phyloP scores from a whole-genome alignment of 2,113 vertebrate genomes.

The Triplophysa dalaica region DNA sequence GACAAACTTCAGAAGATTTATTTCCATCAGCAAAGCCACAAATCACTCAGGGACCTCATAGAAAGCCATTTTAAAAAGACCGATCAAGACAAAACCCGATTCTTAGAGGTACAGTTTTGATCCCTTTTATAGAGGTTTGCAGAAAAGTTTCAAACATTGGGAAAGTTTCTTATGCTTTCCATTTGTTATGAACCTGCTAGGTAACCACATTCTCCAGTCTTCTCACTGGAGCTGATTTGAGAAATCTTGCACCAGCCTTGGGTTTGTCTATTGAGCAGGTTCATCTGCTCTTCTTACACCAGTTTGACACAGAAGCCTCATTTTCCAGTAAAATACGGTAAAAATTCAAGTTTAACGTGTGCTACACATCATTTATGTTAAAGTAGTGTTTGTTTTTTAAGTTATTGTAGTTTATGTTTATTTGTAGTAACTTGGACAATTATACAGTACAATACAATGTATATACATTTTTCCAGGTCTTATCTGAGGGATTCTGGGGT shows the following conservation, averaged over 20 bases:
- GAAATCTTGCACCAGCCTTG: conserved; percentile 56
- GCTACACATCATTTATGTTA: not conserved
- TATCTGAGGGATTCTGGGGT: conserved; percentile 59
- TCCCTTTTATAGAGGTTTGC: not conserved
- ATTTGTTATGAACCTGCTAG: conserved; percentile 50
- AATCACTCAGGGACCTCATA: conserved; percentile 68
- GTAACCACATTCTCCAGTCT: conserved; percentile 76
- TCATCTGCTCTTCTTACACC: conserved; percentile 73
- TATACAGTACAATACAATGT: not conserved
- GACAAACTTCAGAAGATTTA: conserved; percentile 64
- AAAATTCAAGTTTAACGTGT: not conserved
- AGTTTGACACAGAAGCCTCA: conserved; percentile 77
- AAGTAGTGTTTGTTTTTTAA: not conserved
- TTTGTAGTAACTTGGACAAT: not conserved
- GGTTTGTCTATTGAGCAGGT: conserved; percentile 56
- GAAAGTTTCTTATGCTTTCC: not conserved
- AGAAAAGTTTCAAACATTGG: not conserved
- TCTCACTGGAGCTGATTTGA: conserved; percentile 72
- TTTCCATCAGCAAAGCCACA: conserved; percentile 71
- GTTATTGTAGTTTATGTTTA: not conserved
- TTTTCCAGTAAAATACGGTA: conserved; percentile 75
- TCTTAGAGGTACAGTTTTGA: conserved; percentile 68
- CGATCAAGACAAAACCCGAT: conserved; percentile 54
- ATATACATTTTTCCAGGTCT: conserved; percentile 46
- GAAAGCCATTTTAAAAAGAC: conserved; percentile 51